phyloP scores from a whole-genome alignment of 2,113 vertebrate species.

The Romanogobio albipinnatus region DNA sequence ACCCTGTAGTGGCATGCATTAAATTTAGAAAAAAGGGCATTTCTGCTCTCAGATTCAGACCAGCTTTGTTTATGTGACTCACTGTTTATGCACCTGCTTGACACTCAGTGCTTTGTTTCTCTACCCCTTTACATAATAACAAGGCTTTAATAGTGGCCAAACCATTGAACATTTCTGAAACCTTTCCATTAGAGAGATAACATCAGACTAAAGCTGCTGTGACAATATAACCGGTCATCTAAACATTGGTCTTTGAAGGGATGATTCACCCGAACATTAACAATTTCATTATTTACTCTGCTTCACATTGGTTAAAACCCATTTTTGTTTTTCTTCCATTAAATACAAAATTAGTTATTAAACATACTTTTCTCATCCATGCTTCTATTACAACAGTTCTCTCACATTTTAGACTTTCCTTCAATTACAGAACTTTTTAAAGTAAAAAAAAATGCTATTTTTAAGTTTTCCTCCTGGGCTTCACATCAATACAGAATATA shows the following conservation, averaged over 20 bases:
- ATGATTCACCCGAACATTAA: not conserved
- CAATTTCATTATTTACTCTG: not conserved
- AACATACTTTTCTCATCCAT: no score
- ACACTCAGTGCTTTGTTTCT: not conserved
- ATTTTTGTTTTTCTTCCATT: not conserved
- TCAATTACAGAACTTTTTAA: no score
- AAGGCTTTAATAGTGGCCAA: not conserved
- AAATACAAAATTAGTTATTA: no score
- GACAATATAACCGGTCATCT: not conserved
- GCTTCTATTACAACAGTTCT: no score
- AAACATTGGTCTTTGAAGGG: not conserved
- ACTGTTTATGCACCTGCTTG: not conserved
- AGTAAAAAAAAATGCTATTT: no score
- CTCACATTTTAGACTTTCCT: no score
- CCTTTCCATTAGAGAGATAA: not conserved
- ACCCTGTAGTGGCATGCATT: constrained; percentile 1
- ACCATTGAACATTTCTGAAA: not conserved
- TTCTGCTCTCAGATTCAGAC: not conserved
- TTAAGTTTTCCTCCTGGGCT: no score
- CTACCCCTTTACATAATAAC: not conserved
- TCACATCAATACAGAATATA: no score
- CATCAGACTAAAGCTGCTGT: constrained; percentile 5
- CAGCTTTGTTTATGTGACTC: not conserved
- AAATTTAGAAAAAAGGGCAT: no score
- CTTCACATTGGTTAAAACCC: not conserved